These are phyloP conservation scores for Cantharis lateralis DNA, from an alignment of 2,888 invertebrate species.

Conservation along the genomic window DNA sequence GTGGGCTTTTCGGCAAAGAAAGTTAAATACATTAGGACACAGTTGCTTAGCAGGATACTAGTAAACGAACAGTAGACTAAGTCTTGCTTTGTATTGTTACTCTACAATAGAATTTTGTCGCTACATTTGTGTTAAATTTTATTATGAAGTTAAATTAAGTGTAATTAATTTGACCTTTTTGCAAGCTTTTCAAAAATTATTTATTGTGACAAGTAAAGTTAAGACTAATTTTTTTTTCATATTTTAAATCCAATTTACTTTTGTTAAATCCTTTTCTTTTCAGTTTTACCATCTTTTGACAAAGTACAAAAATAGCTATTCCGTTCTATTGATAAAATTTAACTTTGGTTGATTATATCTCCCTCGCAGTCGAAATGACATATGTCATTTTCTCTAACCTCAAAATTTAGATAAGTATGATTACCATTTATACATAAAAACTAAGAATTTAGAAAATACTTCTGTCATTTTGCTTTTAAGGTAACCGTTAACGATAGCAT, in stretches of 20 bases:
- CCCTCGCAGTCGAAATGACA: neutral
- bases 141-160: slow-evolving; percentile 29
- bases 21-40: slow-evolving; percentile 53
- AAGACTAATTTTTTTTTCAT: slow-evolving; percentile 12
- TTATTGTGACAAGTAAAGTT: slow-evolving; percentile 32
- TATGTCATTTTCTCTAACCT: neutral
- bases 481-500: slow-evolving; percentile 6
- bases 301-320: neutral
- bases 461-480: slow-evolving; percentile 1
- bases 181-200: slow-evolving; percentile 43
- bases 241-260: slow-evolving; percentile 5
- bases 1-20: slow-evolving; percentile 51
- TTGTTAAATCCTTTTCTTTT: neutral
- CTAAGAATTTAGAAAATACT: slow-evolving; percentile 1
- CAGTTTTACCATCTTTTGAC: neutral
- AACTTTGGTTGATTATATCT: too few relatives aligned
- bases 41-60: slow-evolving; percentile 50
- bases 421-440: neutral
- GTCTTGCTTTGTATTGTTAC: slow-evolving; percentile 47
- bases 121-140: slow-evolving; percentile 50
- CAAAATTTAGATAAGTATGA: neutral
- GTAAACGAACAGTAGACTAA: slow-evolving; percentile 44
- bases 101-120: slow-evolving; percentile 45
- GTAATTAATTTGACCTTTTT: slow-evolving; percentile 44
- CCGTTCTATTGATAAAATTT: too few relatives aligned